Evolutionary conservation across 1,140 invertebrate genomes (phyloP), one percentile per base, ranked within the genome.

Genomic region (Caenorhabditis remanei): DNA sequence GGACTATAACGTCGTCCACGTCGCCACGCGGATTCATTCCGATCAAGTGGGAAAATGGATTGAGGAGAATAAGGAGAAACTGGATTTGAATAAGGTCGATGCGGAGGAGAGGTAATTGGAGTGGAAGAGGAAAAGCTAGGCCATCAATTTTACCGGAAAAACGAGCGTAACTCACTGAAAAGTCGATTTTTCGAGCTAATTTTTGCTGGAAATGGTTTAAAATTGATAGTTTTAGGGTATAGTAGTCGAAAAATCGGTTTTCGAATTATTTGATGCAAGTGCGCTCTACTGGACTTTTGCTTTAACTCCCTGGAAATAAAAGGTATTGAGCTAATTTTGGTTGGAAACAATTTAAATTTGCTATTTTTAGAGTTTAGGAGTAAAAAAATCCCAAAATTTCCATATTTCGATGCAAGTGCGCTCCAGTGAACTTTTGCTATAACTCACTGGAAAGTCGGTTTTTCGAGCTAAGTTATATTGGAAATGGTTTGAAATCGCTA

Each of bases 1-100:
- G 11, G 71, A 50, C 46, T 79, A 79, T n/a, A 79, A 79, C 14
- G 46, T 79, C 7, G 71, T 79, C 43, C 71, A 79, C 46, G 71
- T 79, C 46, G 71, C 71, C 21, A 24, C 71, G 11, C 46, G 71
- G 21, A 79, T 79, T 13, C 16, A 13, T 13, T 79, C 71, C 6
- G n/a, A 11, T 7, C 4, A n/a, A 21, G 3, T 79, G 43, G 43
- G 46, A 14, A 79, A 41, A 41, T 79, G 71, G 71, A 50, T 79
- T 50, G 11, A 8, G 11, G 71, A 79, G n/a, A 79, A 79, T n/a
- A 79, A 50, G 46, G 71, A 79, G 21, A 79, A 32, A 8, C 21
- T 79, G 71, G 71, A 79, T 50, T 53, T 79, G 71, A 24, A 79
- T 19, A 79, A 79, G 13, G 46, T 79, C 0, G 71, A 79, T 24